phyloP scores from a whole-genome alignment of 2,888 invertebrate genomes.

The Ophion ventricosus region DNA sequence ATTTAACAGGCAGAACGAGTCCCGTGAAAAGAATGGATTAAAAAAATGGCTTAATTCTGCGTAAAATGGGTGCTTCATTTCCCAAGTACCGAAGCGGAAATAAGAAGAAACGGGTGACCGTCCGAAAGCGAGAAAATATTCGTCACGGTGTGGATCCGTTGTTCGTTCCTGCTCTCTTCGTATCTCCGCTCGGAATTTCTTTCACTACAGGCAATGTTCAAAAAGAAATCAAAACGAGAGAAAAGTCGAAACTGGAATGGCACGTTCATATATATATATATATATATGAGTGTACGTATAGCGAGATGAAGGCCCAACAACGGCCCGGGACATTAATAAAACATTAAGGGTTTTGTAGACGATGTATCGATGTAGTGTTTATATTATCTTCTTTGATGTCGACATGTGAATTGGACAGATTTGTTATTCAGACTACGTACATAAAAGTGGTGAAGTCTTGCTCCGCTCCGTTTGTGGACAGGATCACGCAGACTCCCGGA shows the following conservation, averaged over 20 bases:
- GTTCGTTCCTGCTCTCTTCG: constrained; percentile 51
- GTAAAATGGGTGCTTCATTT: background rate
- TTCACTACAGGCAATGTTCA: constrained; percentile 13
- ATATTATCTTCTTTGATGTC: constrained; percentile 84
- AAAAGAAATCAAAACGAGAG: constrained; percentile 13
- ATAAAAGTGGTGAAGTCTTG: constrained; percentile 83
- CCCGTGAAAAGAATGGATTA: background rate
- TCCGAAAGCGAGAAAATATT: constrained; percentile 25
- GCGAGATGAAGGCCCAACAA: constrained; percentile 59
- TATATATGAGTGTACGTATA: background rate
- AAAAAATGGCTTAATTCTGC: background rate
- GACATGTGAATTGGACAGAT: constrained; percentile 84
- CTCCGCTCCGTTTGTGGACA: constrained; percentile 82
- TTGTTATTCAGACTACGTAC: constrained; percentile 83
- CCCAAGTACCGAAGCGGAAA: background rate
- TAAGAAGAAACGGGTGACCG: background rate
- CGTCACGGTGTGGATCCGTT: constrained; percentile 12
- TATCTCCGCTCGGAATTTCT: constrained; percentile 27
- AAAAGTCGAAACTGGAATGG: constrained; percentile 51
- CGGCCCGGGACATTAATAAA: constrained; percentile 82
- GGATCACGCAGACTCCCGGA: constrained; percentile 66
- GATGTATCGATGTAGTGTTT: constrained; percentile 84
- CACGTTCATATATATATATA: background rate
- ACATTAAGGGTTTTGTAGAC: constrained; percentile 83
- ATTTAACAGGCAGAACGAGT: background rate